Base-by-base conservation (phyloP, 2,888 invertebrate species). In the Aleiodes leptofemur region DNA sequence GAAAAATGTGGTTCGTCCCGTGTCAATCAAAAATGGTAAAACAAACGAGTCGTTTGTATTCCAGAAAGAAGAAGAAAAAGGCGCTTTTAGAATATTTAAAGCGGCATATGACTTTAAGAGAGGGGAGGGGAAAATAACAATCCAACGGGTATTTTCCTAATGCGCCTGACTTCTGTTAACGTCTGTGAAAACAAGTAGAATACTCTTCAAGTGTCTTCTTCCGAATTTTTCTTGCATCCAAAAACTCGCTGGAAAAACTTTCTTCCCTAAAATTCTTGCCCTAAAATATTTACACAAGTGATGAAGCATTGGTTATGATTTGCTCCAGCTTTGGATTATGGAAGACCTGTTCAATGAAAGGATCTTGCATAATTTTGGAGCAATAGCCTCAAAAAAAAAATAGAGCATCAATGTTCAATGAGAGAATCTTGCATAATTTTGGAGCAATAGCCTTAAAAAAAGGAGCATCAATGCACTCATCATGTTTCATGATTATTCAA, bases 11-110 rank as follows among this genome's bases (percentile, higher is more conserved):
- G 43, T 48, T 75, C 69, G 68, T 72, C 75, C 75, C 71, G 48
- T 76, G 75, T 76, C 75, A 75, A 77, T 76, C 66, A 73, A 76
- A 74, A 55, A 72, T 68, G 73, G 68, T 72, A 78, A 80, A 80
- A 80, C 82, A 82, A 81, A 82, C 80, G 82, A 77, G 51, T 74
- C 70, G 76, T 68, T 77, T 79, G 79, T 23, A 23, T 80, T 77
- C 71, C 72, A 43, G 64, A 14, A 48, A 56, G 23, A 11, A 16
- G 48, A 23, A 61, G 61, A 16, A 59, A 31, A 34, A 34, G 23
- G 23, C 61, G 64, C 8, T 64, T 57, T 70, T 55, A 72, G 73
- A 78, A 75, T 76, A 68, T 66, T 50, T 69, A 76, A 75, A 70
- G 76, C 79, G 76, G 23, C 23, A 23, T 79, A 74, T 81, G 78